These are phyloP conservation scores for Glandiceps talaboti DNA, from an alignment of 53 echinoderm and acorn worm species.

Conservation along the genomic window DNA sequence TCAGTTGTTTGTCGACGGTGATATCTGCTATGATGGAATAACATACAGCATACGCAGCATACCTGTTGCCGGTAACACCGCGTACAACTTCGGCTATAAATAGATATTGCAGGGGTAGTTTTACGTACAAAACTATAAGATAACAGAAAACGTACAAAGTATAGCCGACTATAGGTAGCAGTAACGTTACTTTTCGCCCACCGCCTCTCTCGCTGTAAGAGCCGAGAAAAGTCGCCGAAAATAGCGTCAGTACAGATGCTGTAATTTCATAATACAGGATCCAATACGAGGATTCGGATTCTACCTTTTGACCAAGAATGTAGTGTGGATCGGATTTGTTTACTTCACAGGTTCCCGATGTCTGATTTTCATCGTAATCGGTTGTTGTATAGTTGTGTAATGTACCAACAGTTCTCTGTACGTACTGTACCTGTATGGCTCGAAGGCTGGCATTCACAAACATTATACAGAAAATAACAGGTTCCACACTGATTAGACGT, in stretches of 20 bases:
- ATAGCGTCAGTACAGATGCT: conserved; percentile 15
- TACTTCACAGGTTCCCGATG: not conserved
- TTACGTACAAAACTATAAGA: conserved; percentile 5
- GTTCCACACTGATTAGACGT: conserved; percentile 21
- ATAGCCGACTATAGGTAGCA: conserved; percentile 24
- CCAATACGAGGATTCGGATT: conserved; percentile 36
- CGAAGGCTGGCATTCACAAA: not conserved
- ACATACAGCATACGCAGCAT: conserved; percentile 30
- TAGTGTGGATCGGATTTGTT: conserved; percentile 1
- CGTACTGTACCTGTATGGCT: conserved; percentile 10
- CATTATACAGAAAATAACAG: not conserved
- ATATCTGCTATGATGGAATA: conserved; percentile 36
- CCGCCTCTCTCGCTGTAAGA: conserved; percentile 44
- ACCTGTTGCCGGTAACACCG: conserved; percentile 27
- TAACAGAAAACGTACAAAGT: conserved; percentile 9
- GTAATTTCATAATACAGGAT: conserved; percentile 15
- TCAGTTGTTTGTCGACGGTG: conserved; percentile 23
- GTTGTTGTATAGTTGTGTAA: conserved; percentile 5
- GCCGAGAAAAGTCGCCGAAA: conserved; percentile 24
- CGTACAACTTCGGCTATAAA: conserved; percentile 20
- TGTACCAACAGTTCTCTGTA: conserved; percentile 7
- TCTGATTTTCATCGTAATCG: not conserved
- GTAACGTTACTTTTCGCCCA: conserved; percentile 25
- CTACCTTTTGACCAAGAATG: conserved; percentile 11
- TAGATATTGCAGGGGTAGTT: conserved; percentile 24